phyloP scores from a whole-genome alignment of 2,888 invertebrate genomes.

The Megastigmus dorsalis region DNA sequence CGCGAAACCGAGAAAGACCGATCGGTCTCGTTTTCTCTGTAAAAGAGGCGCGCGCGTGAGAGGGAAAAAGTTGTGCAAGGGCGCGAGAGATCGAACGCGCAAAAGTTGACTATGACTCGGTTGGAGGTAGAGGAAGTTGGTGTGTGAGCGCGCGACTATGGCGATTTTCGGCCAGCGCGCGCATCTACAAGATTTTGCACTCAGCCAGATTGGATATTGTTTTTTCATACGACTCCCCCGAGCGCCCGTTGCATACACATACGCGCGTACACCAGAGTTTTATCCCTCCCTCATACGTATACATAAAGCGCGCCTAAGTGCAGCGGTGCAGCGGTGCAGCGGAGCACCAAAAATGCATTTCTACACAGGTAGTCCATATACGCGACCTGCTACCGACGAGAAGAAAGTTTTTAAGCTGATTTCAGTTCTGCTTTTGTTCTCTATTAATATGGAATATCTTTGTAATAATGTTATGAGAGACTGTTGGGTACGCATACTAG shows the following conservation, averaged over 20 bases:
- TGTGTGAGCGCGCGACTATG: no score
- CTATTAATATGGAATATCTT: no score
- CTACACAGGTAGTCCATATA: not conserved
- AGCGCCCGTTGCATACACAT: not conserved
- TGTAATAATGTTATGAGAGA: no score
- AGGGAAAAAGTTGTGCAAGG: not conserved
- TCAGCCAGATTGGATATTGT: constrained; percentile 43
- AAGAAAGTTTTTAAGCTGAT: no score
- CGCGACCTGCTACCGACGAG: no score
- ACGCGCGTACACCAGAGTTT: not conserved
- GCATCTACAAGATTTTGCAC: constrained; percentile 43
- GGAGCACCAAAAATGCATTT: no score
- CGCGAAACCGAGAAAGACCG: no score
- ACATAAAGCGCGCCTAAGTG: no score
- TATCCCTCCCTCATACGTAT: no score
- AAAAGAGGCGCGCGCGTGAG: not conserved
- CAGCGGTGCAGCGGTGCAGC: no score
- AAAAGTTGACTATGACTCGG: constrained; percentile 22
- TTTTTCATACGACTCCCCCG: constrained; percentile 10
- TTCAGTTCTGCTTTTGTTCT: no score
- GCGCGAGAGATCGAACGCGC: constrained; percentile 1
- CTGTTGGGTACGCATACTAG: no score
- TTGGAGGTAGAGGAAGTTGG: constrained; percentile 8
- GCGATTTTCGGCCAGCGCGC: constrained; percentile 1
- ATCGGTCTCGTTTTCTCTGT: not conserved